A percentile compares a stretch with the other conserved stretches of the same genome.
phyloP scores from a whole-genome alignment of 2,888 invertebrate genomes.

The Ptychoptera albimana region DNA sequence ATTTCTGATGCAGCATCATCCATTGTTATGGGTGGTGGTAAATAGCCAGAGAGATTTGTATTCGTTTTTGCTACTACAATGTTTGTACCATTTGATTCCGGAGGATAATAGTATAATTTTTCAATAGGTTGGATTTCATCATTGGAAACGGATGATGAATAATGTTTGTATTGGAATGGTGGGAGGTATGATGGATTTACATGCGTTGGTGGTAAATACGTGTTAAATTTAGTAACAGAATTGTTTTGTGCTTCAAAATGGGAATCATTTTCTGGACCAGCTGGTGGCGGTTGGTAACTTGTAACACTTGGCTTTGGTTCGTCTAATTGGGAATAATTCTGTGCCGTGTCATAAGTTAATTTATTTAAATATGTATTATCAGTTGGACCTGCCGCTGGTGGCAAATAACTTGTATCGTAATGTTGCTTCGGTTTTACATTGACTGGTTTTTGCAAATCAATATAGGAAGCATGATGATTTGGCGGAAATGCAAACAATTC shows the following conservation, averaged over 20 bases:
- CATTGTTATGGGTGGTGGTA: no score
- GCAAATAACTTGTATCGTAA: constrained; percentile 19
- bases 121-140: not conserved
- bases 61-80: no score
- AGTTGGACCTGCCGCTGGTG: constrained; percentile 22
- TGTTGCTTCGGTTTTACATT: no score
- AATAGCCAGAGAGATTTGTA: no score
- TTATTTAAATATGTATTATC: not conserved
- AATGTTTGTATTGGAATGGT: no score
- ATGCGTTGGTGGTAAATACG: no score
- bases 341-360: not conserved
- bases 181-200: no score
- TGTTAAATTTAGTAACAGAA: not conserved
- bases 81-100: no score
- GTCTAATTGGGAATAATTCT: no score
- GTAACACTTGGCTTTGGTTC: not conserved
- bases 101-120: not conserved
- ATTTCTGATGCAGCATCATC: no score
- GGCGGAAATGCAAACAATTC: constrained; percentile 6
- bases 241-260: not conserved
- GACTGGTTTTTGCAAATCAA: not conserved
- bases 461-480: not conserved
- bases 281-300: constrained; percentile 4
- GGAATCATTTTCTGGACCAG: not conserved
- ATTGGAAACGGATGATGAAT: no score